Conservation (phyloP, 2,113 vertebrate genomes). For the Tamias sibiricus region DNA sequence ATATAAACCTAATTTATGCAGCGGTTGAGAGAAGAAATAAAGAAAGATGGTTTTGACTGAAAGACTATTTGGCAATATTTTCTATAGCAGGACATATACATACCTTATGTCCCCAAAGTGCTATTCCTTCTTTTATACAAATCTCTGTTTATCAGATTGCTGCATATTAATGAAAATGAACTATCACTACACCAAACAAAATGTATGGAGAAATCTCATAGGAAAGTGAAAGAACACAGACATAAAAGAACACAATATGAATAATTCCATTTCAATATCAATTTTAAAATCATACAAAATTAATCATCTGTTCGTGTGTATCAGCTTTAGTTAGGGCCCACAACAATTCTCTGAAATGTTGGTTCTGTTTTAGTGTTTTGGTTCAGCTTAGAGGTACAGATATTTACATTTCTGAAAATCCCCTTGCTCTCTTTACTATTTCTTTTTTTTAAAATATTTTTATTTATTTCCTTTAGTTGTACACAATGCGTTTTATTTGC, state of each 20-base stretch:
- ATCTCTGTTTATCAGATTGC: neutral
- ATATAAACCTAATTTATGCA: too few species aligned
- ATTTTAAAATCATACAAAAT: neutral
- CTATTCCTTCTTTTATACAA: too few species aligned
- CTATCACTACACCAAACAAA: fast-evolving
- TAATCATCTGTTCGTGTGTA: too few species aligned
- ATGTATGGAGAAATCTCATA: too few species aligned
- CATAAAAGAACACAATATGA: neutral
- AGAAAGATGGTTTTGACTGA: too few species aligned
- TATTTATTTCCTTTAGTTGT: too few species aligned
- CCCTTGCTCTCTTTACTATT: neutral
- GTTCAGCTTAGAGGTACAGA: neutral
- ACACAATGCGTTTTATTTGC: too few species aligned
- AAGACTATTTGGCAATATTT: neutral
- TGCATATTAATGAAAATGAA: neutral
- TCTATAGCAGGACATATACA: too few species aligned
- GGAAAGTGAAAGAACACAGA: neutral
- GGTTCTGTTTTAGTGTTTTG: neutral
- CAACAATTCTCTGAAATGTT: neutral
- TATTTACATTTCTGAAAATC: neutral
- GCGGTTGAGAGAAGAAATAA: too few species aligned
- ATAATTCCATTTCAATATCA: neutral
- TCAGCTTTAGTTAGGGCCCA: neutral
- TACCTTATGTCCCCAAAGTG: too few species aligned
- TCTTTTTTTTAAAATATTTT: too few species aligned